Evolutionary conservation across 2,797 vertebrate genomes (phyloP), one percentile per base, ranked within the genome.

Genomic region (Eulemur albifrons): DNA sequence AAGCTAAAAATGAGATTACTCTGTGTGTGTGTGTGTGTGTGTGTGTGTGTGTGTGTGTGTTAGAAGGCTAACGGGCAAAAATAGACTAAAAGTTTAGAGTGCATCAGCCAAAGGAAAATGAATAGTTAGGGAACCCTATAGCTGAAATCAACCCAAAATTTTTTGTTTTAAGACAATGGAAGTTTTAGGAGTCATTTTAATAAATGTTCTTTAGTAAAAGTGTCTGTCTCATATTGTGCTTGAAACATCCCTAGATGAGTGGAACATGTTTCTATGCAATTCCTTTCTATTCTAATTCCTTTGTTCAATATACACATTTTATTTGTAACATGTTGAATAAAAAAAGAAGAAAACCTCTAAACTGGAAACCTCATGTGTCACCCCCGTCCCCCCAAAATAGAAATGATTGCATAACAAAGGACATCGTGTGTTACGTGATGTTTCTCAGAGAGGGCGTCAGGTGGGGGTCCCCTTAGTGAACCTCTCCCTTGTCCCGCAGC

Each of bases 111-210:
- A 21, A 73, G 85, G 76, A 72, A 93, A 96, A 96, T 54, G 54
- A 86, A 97, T 96, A 90, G 45, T 59, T 93, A 70, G 94, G 84
- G 83, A 94, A 80, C 69, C 83, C 82, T 35, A 54, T 21, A 61
- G 90, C 83, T 94, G 88, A 88, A 75, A 87, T 69, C 77, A 38
- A 30, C 95, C 57, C 43, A 45, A 92, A 79, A 65, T 61, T 50
- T 84, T 92, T 86, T 43, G 30, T 86, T 40, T 90, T 94, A 45
- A 96, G 97, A 96, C 45, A 92, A 97, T 75, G 88, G 43, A 30
- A 90, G 17, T 90, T 38, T 18, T 20, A 88, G 67, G 0, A 18
- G 75, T 88, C 82, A 10, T 86, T 91, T 96, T 35, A 80, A 77
- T 63, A 43, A 92, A 70, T 6, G 6, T 57, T 93, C 95, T 84